phyloP scores from a whole-genome alignment of 2,888 invertebrate species.

The Uropetala carovei region DNA sequence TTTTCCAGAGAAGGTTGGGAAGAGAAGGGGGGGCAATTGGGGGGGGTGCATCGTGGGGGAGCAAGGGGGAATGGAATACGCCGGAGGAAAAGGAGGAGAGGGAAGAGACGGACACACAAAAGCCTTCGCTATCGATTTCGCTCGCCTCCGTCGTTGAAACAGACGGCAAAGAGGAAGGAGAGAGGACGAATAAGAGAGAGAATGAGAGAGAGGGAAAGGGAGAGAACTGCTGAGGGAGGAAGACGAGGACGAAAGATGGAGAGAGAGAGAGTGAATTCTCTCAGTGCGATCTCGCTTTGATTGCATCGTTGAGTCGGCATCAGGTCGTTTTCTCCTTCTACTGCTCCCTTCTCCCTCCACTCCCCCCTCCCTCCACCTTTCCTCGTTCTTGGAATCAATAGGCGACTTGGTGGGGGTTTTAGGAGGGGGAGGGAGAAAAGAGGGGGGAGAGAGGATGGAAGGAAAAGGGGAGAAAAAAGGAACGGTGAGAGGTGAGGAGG shows the following conservation, averaged over 20 bases:
- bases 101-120: conserved; percentile 33
- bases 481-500: neutral
- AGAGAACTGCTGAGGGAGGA: neutral
- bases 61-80: too few species aligned
- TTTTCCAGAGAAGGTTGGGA: neutral
- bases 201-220: neutral
- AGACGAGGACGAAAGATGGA: neutral
- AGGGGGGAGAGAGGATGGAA: neutral
- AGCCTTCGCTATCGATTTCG: conserved; percentile 57
- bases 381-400: conserved; percentile 48
- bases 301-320: conserved; percentile 62
- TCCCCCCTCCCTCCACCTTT: neutral
- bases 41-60: too few species aligned
- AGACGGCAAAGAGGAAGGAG: neutral
- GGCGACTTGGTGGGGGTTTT: conserved; percentile 24
- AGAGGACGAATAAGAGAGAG: neutral
- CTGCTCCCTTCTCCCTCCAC: neutral
- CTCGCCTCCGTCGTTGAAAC: neutral
- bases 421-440: neutral
- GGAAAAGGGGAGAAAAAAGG: too few species aligned
- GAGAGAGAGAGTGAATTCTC: conserved; percentile 35
- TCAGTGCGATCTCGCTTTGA: conserved; percentile 57
- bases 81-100: neutral
- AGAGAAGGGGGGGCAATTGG: too few species aligned
- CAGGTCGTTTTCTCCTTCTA: conserved; percentile 45